Base-by-base conservation (phyloP, 2,888 invertebrate genomes). In the Orthosia gothica region DNA sequence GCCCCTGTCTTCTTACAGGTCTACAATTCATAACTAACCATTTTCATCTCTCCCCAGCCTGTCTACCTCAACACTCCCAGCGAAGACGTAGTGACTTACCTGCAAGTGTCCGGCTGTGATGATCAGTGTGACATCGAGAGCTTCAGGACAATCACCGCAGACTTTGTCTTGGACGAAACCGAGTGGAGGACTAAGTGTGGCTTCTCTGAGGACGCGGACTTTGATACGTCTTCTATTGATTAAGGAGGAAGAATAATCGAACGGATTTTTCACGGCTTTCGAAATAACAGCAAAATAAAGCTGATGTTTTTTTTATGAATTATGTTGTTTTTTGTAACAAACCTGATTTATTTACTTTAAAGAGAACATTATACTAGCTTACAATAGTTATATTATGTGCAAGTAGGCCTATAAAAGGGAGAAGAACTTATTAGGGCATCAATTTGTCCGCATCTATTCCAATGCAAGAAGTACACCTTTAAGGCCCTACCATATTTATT, bases 161-260 rank as follows among this genome's bases (percentile, higher is more conserved):
- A 68, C 1, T 83, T 81, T 69, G 72, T 78, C 18, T 58, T 90
- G 16, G 89, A 84, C 11, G 80, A 64, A 26, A 7, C 26, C 5
- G 73, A 73, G 47, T 92, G 91, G 91, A 89, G 89, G 55, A 79
- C 75, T 18, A 26, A 83, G 12, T 92, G 92, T 50, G 89, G 84
- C 0, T 91, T 84, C 73, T 85, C 85, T 0, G 71, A 85, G 0
- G 89, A 90, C 58, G 7, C 87, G 12, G 79, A 54, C 0, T 18
- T 90, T 0, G 91, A 92, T 50, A 85, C 85, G 5, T 87, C 89
- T 11, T 63, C 76, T 40, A 63, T 92, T 47, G 87, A 87, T 45
- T 90, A 75, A 84, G 45, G 18, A 23, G 0, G 1, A 15, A 52
- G 16, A 23, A 64, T 23, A 1, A 20, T 26, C 9, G 49, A 45